Percentiles rank a stretch among this genome's conserved stretches.
Evolutionary conservation across 1,140 invertebrate species (phyloP).

Genomic region (Hycleus cichorii): DNA sequence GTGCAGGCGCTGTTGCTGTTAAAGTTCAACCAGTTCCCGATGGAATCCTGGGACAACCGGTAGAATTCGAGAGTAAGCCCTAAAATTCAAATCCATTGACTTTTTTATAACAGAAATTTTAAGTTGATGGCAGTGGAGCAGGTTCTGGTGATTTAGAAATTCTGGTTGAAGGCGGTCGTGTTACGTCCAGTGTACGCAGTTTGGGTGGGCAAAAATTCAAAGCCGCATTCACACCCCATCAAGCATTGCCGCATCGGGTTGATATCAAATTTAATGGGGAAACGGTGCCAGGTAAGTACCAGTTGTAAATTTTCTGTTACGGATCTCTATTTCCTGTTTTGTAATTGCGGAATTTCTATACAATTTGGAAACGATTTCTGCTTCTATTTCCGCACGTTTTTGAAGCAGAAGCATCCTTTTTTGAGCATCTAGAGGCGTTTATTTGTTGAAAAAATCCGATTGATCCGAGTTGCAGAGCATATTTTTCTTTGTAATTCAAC

Average conservation of each 20-base stretch:
- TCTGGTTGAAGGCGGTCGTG: slow-evolving; percentile 89
- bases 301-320: neutral
- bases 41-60: slow-evolving; percentile 77
- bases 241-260: slow-evolving; percentile 75
- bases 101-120: slow-evolving; percentile 26
- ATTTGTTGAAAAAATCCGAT: too few relatives aligned
- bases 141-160: slow-evolving; percentile 96
- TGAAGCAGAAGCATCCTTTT: too few relatives aligned
- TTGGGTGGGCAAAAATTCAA: slow-evolving; percentile 84
- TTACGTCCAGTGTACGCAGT: slow-evolving; percentile 88
- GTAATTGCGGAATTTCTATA: too few relatives aligned
- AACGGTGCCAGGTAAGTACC: slow-evolving; percentile 79
- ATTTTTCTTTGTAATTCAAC: too few relatives aligned
- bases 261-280: slow-evolving; percentile 96
- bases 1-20: slow-evolving; percentile 59
- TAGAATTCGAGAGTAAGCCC: slow-evolving; percentile 90
- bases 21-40: slow-evolving; percentile 79
- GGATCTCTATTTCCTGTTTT: neutral
- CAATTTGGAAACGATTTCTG: too few relatives aligned
- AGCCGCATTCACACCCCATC: slow-evolving; percentile 86
- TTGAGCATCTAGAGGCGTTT: too few relatives aligned
- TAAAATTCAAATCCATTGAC: neutral
- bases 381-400: too few relatives aligned
- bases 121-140: slow-evolving; percentile 90
- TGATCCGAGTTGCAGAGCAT: too few relatives aligned